Conservation (phyloP, 1,140 invertebrate genomes). For the Drosophila azteca region DNA sequence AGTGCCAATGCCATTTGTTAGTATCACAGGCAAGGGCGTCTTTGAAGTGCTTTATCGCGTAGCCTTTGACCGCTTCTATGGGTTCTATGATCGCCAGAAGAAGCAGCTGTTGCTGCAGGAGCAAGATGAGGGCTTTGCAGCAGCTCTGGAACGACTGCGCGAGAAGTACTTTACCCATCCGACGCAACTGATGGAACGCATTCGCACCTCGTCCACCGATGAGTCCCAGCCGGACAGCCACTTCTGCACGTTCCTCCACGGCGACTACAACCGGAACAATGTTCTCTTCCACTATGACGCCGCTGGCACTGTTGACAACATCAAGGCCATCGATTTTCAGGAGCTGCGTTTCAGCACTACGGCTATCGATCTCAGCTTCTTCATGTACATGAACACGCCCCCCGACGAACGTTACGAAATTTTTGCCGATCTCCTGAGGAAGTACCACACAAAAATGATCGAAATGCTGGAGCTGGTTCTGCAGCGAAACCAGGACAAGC, state of each 20-base stretch:
- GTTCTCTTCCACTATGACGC: conserved; percentile 65
- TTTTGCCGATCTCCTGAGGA: conserved; percentile 32
- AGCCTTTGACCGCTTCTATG: conserved; percentile 72
- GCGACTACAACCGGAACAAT: conserved; percentile 82
- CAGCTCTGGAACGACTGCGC: conserved; percentile 54
- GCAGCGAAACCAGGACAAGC: conserved; percentile 43
- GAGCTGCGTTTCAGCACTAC: conserved; percentile 73
- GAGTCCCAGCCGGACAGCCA: conserved; percentile 43
- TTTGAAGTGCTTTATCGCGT: conserved; percentile 61
- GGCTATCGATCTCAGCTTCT: conserved; percentile 73
- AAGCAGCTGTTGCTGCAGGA: conserved; percentile 4
- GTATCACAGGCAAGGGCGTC: background rate
- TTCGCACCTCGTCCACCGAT: conserved; percentile 43
- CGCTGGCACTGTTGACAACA: conserved; percentile 46
- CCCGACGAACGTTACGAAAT: conserved; percentile 24
- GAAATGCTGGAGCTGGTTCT: conserved; percentile 63
- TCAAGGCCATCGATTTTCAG: conserved; percentile 80
- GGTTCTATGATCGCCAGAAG: conserved; percentile 57
- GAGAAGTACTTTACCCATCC: conserved; percentile 57
- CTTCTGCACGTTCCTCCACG: conserved; percentile 75
- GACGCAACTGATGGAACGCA: conserved; percentile 53
- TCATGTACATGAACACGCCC: conserved; percentile 76
- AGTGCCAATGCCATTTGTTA: conserved; percentile 56
- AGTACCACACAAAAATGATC: conserved; percentile 56
- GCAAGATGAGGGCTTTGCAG: conserved; percentile 13